Percentiles rank a stretch among this genome's conserved stretches.
phyloP scores from a whole-genome alignment of 2,888 invertebrate species.

The Allacma fusca region DNA sequence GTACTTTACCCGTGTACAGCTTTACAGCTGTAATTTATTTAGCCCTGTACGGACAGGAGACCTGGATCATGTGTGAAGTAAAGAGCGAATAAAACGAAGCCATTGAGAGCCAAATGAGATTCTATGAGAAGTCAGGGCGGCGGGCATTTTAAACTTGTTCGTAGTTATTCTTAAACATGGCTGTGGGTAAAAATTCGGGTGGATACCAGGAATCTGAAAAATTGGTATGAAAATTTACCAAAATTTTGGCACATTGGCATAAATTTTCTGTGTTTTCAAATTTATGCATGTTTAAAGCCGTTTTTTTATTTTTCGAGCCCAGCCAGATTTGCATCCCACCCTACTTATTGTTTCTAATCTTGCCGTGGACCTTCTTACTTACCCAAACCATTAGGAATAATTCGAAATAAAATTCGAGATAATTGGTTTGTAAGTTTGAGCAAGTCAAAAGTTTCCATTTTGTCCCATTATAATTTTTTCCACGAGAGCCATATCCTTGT shows the following conservation, averaged over 20 bases:
- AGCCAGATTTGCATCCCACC: background rate
- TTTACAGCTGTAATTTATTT: too few relatives aligned
- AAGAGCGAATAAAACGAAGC: background rate
- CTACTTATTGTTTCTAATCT: background rate
- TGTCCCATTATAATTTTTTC: too few relatives aligned
- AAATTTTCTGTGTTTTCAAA: background rate
- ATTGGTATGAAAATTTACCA: conserved; percentile 14
- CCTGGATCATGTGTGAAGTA: too few relatives aligned
- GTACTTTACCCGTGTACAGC: too few relatives aligned
- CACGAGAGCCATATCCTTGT: too few relatives aligned
- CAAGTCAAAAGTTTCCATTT: too few relatives aligned
- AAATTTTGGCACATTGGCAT: conserved; percentile 10
- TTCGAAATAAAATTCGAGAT: background rate
- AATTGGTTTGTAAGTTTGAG: too few relatives aligned
- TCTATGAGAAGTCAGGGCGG: background rate
- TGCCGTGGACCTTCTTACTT: too few relatives aligned
- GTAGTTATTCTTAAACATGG: conserved; percentile 29
- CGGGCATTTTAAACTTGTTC: background rate
- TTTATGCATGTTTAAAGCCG: conserved; percentile 22
- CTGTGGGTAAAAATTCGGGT: conserved; percentile 26
- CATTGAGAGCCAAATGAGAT: background rate
- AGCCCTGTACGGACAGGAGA: too few relatives aligned
- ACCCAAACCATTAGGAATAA: background rate
- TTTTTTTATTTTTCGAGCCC: background rate
- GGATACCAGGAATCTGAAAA: conserved; percentile 33